Evolutionary conservation across 2,113 vertebrate species (phyloP), one percentile per base, ranked within the genome.

Genomic region (Terrapene triunguis): DNA sequence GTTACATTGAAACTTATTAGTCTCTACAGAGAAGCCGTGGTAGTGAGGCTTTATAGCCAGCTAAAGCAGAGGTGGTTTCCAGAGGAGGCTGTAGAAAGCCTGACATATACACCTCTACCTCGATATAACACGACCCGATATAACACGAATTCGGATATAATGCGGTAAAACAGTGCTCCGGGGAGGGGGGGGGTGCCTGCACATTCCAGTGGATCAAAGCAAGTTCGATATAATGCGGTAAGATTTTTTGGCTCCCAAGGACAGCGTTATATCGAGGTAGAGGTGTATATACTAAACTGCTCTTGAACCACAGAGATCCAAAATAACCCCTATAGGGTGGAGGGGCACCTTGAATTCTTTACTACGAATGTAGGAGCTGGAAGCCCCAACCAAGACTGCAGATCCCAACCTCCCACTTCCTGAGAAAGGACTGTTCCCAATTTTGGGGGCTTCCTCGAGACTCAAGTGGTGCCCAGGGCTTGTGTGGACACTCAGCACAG

Each of bases 21-120:
- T 3, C 29, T 78, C 78, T 13, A 7, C 0, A 0, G 48, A 51
- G 42, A n/a, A 62, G 0, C 72, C 53, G 11, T 10, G n/a, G 14
- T 80, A 79, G 22, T 78, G 83, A 6, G 54, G 76, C 50, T 89
- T 54, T 12, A 27, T 2, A 19, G 32, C 48, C 5, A 27, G 47
- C 35, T 55, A 50, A 29, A 80, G 59, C 78, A 50, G 21, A 50
- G 5, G 14, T 3, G 1, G n/a, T 7, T 42, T 82, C 76, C 1
- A 3, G 69, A 38, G 78, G 16, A 29, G 32, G 19, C 32, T 0
- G 0, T 7, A 57, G 10, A 48, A 13, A 22, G 6, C 76, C 48
- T 25, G 82, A 42, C 0, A 1, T 48, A 44, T 44, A 44, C 44
- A 44, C 44, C 44, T 44, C 44, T 44, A 44, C 44, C 44, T 6